Conservation (phyloP, 1,140 invertebrate genomes). For the Pseudomyrmex cubaensis region DNA sequence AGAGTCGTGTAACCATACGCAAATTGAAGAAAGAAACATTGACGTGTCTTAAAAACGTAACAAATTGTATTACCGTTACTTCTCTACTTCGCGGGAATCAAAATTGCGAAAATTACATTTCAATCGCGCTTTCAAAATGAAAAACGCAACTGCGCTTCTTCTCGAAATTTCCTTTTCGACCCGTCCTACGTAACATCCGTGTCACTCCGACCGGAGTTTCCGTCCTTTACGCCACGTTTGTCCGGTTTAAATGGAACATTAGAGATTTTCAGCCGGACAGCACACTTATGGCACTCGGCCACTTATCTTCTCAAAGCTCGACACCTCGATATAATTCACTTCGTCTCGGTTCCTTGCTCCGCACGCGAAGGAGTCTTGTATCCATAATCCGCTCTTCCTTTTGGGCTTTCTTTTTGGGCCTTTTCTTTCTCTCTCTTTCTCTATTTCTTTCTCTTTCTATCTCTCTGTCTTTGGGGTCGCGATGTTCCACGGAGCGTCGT, state of each 20-base stretch:
- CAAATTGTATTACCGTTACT: too few species aligned
- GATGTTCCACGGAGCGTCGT: slow-evolving; percentile 61
- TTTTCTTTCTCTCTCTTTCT: not conserved
- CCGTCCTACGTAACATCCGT: too few species aligned
- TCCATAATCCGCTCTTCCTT: slow-evolving; percentile 12
- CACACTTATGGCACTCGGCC: not conserved
- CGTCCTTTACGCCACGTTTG: not conserved
- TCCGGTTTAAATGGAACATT: not conserved
- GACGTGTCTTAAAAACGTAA: too few species aligned
- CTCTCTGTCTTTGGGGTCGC: slow-evolving; percentile 20
- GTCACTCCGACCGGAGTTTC: not conserved
- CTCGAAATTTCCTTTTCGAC: too few species aligned
- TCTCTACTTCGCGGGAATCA: too few species aligned
- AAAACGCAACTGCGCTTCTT: too few species aligned
- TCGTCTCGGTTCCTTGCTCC: slow-evolving; percentile 5
- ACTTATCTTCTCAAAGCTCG: slow-evolving; percentile 28
- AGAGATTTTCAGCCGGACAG: slow-evolving; percentile 8
- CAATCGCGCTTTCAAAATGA: too few species aligned
- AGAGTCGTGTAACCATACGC: too few species aligned
- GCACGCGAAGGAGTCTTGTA: slow-evolving; percentile 10
- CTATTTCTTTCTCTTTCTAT: not conserved
- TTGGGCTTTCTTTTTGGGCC: not conserved
- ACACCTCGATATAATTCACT: slow-evolving; percentile 27
- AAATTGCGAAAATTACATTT: too few species aligned
- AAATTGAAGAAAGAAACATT: too few species aligned